Conservation (phyloP, 2,113 vertebrate genomes). For the Colinus virginianus region DNA sequence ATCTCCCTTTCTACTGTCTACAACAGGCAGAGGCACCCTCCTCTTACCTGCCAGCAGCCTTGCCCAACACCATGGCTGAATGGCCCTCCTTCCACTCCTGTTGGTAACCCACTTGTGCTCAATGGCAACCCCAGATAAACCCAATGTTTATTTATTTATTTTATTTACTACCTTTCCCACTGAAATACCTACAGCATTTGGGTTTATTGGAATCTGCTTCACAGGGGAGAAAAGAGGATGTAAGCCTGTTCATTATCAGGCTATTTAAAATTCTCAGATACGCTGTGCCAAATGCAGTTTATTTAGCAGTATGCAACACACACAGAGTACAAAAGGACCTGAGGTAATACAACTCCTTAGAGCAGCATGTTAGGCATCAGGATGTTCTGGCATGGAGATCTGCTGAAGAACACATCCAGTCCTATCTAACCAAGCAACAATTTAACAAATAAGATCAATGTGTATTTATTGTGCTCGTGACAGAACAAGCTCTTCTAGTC, state of each 20-base stretch:
- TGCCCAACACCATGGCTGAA: not conserved
- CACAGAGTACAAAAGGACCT: not conserved
- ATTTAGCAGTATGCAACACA: not conserved
- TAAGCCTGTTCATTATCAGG: not conserved
- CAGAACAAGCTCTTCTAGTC: slow-evolving; percentile 15
- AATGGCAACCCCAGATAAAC: not conserved
- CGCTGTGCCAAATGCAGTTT: not conserved
- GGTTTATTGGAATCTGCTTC: not conserved
- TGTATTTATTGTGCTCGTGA: not conserved
- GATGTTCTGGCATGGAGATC: not conserved
- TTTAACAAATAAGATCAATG: not conserved
- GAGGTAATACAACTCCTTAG: not conserved
- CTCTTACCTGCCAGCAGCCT: not conserved
- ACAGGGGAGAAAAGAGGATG: not conserved
- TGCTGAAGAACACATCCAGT: not conserved
- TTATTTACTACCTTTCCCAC: not conserved
- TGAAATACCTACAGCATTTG: not conserved
- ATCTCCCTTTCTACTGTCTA: rapidly evolving
- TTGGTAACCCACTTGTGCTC: not conserved
- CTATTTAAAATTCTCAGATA: not conserved
- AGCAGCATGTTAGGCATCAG: not conserved
- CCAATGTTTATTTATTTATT: not conserved
- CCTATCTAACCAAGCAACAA: not conserved
- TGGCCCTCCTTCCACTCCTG: not conserved
- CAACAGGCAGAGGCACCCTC: not conserved